phyloP scores from a whole-genome alignment of 2,113 vertebrate genomes.

The Oreochromis spilurus region DNA sequence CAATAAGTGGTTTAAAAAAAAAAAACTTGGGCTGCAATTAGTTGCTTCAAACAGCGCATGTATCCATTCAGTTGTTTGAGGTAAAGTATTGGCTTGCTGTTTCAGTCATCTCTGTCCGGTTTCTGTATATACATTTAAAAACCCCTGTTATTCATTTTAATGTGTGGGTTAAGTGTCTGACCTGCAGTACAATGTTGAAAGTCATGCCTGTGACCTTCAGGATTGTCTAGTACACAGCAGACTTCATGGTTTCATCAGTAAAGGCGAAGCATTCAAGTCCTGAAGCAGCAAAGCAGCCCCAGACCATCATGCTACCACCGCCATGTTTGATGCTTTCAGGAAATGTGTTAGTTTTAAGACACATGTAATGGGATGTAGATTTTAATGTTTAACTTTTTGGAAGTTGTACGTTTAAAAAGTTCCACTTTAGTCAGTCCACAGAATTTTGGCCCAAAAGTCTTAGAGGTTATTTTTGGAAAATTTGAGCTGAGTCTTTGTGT shows the following conservation, averaged over 20 bases:
- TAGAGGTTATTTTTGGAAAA: background rate
- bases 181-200: background rate
- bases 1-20: background rate
- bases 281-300: too few species aligned
- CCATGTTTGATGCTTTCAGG: too few species aligned
- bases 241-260: background rate
- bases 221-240: background rate
- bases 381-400: background rate
- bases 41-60: background rate
- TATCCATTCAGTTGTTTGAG: background rate
- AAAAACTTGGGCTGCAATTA: background rate
- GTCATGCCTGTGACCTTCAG: background rate
- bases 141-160: background rate
- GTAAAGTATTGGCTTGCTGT: background rate
- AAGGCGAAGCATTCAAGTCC: background rate
- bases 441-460: background rate
- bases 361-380: background rate
- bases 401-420: background rate
- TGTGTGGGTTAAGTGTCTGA: background rate
- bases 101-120: background rate
- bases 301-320: too few species aligned
- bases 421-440: background rate
- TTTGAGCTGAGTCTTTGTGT: background rate
- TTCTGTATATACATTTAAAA: background rate
- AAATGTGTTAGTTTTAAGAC: background rate